Evolutionary conservation across 1,140 invertebrate species (phyloP), one percentile per base, ranked within the genome.

Genomic region (Sogatella furcifera): DNA sequence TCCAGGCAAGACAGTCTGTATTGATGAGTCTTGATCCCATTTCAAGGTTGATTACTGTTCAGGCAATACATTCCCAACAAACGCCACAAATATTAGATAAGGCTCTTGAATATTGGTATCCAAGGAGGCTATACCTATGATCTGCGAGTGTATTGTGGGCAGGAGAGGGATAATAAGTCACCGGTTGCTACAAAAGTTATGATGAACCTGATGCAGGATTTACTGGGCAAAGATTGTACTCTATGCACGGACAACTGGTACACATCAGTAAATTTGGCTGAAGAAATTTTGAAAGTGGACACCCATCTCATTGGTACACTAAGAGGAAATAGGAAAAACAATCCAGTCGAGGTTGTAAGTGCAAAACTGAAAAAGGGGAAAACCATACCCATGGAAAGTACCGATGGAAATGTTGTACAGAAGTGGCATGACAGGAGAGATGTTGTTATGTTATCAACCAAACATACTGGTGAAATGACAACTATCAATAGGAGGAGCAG

Each of bases 211-310:
- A 28, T 28, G 24, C 24, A 28, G 2, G 24, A 28, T 28, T 6
- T 28, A 28, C 43, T 71, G 52, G 57, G 70, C 61, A 67, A 67
- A 59, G 69, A 68, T 8, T 71, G 74, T 64, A 69, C 68, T 19
- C 15, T 77, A 22, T 70, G 65, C 63, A 72, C 70, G 14, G 73
- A 76, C 63, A 75, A 75, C 65, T 76, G 67, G 64, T 75, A 76
- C 59, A 72, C 68, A 0, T 70, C 67, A 24, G 44, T 69, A 15
- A 28, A 59, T 19, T 60, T 76, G 21, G 69, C 69, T 0, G 21
- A 68, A 43, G 65, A 67, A 55, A 64, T 76, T 17, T 57, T 70
- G 13, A 0, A 59, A 8, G 67, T 65, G 49, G 65, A 71, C 6
- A 73, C 68, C 0, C 68, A 73, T 66, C 46, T 68, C 34, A 62